Percentiles rank a stretch among this genome's conserved stretches.
These are phyloP conservation scores for Physella acuta DNA, from an alignment of 1,140 invertebrate genomes.

Conservation along the genomic window DNA sequence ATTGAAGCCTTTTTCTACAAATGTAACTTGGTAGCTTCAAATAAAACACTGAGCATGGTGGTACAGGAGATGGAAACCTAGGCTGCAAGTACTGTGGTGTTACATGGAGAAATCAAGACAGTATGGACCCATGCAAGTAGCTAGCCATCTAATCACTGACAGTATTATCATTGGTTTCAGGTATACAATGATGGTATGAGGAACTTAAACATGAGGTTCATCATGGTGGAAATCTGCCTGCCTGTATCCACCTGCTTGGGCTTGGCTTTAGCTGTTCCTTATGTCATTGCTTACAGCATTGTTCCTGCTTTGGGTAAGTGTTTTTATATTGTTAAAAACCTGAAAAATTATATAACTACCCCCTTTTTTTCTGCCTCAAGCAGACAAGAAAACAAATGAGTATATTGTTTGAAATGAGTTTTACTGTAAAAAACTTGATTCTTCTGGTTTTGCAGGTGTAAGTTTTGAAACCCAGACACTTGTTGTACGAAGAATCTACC, in stretches of 20 bases:
- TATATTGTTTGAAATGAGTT: neutral
- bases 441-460: slow-evolving; percentile 65
- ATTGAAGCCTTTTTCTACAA: no score
- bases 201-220: slow-evolving; percentile 86
- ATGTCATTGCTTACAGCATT: slow-evolving; percentile 78
- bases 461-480: slow-evolving; percentile 74
- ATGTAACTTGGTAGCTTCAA: no score
- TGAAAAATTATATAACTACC: no score
- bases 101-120: no score
- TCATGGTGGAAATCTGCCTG: slow-evolving; percentile 81
- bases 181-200: slow-evolving; percentile 83
- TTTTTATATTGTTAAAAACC: neutral
- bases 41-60: no score
- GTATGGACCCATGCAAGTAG: no score
- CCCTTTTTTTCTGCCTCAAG: no score
- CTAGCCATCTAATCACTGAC: no score
- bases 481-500: slow-evolving; percentile 87
- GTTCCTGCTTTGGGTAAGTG: slow-evolving; percentile 73
- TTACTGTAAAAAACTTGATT: neutral
- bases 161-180: slow-evolving; percentile 56
- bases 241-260: slow-evolving; percentile 87
- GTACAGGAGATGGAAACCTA: no score
- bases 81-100: no score
- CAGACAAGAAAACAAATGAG: no score
- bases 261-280: slow-evolving; percentile 84